phyloP scores from a whole-genome alignment of 2,113 vertebrate genomes.

The Carassius auratus region DNA sequence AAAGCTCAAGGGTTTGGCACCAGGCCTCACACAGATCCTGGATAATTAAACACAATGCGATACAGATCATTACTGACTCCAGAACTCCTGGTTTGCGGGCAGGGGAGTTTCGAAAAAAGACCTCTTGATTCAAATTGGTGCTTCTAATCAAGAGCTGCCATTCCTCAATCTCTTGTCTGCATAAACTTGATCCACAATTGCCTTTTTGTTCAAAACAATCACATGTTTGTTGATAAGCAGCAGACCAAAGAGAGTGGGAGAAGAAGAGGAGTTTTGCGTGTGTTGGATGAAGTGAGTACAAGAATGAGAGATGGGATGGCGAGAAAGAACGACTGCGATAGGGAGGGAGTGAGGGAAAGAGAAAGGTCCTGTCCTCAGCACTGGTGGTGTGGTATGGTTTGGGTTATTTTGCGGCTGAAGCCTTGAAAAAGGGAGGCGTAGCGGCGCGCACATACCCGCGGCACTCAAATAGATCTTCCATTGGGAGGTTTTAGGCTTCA shows the following conservation, averaged over 20 bases:
- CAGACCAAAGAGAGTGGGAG: conserved; percentile 20
- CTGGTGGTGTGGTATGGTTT: conserved; percentile 76
- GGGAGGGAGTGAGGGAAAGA: conserved; percentile 60
- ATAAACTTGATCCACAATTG: conserved; percentile 38
- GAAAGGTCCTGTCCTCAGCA: conserved; percentile 76
- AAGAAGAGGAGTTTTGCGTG: conserved; percentile 16
- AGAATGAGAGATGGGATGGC: conserved; percentile 51
- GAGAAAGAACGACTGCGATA: conserved; percentile 58
- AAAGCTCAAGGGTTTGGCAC: conserved; percentile 43
- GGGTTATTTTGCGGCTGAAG: conserved; percentile 78
- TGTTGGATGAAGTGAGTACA: conserved; percentile 2
- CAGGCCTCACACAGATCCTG: conserved; percentile 48
- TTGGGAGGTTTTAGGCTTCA: conserved; percentile 82
- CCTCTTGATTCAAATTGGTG: conserved; percentile 41
- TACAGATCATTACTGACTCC: conserved; percentile 55
- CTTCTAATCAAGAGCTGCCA: conserved; percentile 46
- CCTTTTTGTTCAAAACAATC: conserved; percentile 53
- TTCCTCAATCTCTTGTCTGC: conserved; percentile 39
- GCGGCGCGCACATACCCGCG: conserved; percentile 75
- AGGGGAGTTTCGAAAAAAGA: conserved; percentile 29
- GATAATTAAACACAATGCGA: conserved; percentile 57
- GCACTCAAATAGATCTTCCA: conserved; percentile 80
- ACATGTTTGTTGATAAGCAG: conserved; percentile 46
- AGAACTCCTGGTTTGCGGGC: conserved; percentile 29
- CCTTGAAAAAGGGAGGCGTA: conserved; percentile 67